These are phyloP conservation scores for Zootermopsis nevadensis DNA, from an alignment of 2,888 invertebrate species.

Conservation along the genomic window DNA sequence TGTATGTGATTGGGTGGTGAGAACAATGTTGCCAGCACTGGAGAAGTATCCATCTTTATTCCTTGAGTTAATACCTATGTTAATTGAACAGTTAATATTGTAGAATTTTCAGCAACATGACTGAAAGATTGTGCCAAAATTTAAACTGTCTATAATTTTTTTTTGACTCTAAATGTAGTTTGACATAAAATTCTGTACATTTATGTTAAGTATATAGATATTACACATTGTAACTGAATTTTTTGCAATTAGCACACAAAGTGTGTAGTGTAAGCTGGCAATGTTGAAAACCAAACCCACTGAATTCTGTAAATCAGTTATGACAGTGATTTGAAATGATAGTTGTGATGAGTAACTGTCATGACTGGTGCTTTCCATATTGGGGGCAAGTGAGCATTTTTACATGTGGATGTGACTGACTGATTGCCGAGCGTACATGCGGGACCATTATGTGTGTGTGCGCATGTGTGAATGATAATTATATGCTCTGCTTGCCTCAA, in stretches of 20 bases:
- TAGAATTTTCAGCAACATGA: no score
- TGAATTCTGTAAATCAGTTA: conserved; percentile 18
- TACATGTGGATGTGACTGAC: conserved; percentile 26
- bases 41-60: no score
- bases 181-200: no score
- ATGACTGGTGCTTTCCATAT: background rate
- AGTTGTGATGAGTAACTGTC: background rate
- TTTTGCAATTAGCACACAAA: background rate
- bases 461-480: conserved; percentile 24
- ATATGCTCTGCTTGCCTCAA: conserved; percentile 41
- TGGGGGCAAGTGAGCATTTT: conserved; percentile 42
- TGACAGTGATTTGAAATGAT: background rate
- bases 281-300: background rate
- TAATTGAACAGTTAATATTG: no score
- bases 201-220: no score
- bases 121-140: background rate
- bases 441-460: conserved; percentile 22
- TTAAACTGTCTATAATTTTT: background rate
- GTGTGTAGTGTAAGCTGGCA: background rate
- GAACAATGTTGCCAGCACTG: conserved; percentile 1
- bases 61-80: no score
- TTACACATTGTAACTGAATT: no score
- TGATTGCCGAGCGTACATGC: conserved; percentile 7
- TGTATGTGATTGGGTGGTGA: conserved; percentile 8
- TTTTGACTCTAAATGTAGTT: background rate